Evolutionary conservation across 2,888 invertebrate species (phyloP).

Genomic region (Tenthredo scrophulariae): DNA sequence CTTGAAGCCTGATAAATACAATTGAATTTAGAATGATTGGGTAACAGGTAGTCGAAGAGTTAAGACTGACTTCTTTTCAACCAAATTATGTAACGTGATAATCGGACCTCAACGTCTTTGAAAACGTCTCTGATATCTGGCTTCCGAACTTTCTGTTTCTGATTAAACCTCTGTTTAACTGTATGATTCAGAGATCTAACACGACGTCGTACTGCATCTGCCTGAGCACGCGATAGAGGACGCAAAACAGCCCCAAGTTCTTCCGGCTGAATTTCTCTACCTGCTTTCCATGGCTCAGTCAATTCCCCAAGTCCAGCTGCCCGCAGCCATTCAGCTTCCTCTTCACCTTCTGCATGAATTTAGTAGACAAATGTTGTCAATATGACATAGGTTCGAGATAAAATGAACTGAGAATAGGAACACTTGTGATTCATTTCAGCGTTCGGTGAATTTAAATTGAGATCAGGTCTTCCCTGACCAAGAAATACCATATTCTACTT

Average conservation of each 20-base stretch:
- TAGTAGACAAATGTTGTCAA: not conserved
- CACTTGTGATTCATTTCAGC: not conserved
- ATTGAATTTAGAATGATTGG: conserved; percentile 37
- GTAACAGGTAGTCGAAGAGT: not conserved
- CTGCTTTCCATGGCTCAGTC: conserved; percentile 85
- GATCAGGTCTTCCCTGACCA: not conserved
- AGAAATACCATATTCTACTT: no score
- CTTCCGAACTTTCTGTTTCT: conserved; percentile 81
- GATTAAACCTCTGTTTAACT: conserved; percentile 80
- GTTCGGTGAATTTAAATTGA: not conserved
- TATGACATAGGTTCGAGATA: not conserved
- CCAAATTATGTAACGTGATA: not conserved
- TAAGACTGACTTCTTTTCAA: not conserved
- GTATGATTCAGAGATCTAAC: conserved; percentile 89
- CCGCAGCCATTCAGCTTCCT: conserved; percentile 88
- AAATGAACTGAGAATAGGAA: not conserved
- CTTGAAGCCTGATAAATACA: conserved; percentile 84
- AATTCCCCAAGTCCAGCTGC: conserved; percentile 87
- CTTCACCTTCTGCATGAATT: conserved; percentile 84
- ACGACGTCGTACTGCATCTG: conserved; percentile 87
- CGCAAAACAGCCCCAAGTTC: conserved; percentile 81
- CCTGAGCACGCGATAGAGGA: conserved; percentile 85
- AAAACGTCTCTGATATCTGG: conserved; percentile 92
- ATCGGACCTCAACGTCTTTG: conserved; percentile 88
- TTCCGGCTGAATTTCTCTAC: conserved; percentile 81